Conservation (phyloP, 2,113 vertebrate genomes). For the Sylvilagus bachmani region DNA sequence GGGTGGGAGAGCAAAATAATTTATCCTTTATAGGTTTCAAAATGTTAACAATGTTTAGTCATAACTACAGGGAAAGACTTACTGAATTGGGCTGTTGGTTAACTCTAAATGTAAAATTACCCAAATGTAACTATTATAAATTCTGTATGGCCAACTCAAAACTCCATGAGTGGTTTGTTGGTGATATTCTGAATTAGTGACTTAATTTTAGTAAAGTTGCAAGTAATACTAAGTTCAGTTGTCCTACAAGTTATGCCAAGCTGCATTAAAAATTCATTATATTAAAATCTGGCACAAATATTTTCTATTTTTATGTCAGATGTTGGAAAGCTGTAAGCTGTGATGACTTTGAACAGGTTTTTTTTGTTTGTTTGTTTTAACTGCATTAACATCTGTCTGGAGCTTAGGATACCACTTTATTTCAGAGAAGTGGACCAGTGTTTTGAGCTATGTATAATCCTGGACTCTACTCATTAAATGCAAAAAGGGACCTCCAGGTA, state of each 20-base stretch:
- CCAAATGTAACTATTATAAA: neutral
- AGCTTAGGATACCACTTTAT: neutral
- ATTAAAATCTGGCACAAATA: neutral
- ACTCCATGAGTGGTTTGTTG: neutral
- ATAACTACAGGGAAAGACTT: neutral
- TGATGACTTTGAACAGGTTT: neutral
- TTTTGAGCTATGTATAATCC: neutral
- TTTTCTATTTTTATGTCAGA: neutral
- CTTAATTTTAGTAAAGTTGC: neutral
- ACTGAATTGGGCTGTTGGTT: neutral
- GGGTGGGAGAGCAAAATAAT: neutral
- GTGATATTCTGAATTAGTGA: neutral
- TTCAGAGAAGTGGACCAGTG: neutral
- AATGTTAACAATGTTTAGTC: neutral
- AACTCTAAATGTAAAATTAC: neutral
- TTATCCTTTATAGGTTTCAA: slow-evolving; percentile 12
- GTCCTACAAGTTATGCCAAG: neutral
- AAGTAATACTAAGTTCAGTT: neutral
- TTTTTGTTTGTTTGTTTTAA: neutral
- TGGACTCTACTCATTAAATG: neutral
- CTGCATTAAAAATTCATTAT: neutral
- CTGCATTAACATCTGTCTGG: neutral
- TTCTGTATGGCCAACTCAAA: neutral
- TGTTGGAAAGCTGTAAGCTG: neutral
- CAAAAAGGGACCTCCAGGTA: neutral